These are phyloP conservation scores for Artemisiospiza belli DNA, from an alignment of 2,113 vertebrate species.

Conservation along the genomic window DNA sequence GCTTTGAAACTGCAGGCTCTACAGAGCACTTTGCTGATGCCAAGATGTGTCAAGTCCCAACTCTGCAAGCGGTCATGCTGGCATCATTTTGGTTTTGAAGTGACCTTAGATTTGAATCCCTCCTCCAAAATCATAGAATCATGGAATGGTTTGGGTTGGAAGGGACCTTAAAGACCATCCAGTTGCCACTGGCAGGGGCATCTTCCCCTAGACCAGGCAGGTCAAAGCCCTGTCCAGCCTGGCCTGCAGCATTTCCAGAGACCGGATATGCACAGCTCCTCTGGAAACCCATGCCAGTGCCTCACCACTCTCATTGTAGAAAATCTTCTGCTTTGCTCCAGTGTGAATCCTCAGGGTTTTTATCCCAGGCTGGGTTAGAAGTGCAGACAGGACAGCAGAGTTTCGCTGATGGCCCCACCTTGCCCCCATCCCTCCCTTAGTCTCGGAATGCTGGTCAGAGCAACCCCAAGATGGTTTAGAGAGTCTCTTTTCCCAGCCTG, in stretches of 20 bases:
- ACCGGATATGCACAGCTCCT: not conserved
- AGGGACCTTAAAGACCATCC: not conserved
- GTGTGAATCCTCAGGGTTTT: rapidly evolving
- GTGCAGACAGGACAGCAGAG: rapidly evolving
- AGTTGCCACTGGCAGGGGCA: not conserved
- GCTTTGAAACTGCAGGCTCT: not conserved
- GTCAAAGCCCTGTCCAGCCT: not conserved
- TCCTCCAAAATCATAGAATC: not conserved
- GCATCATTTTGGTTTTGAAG: not conserved
- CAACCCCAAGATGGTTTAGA: too few relatives aligned
- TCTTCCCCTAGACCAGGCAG: not conserved
- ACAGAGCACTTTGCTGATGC: not conserved
- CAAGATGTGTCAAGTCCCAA: rapidly evolving
- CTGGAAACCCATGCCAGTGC: not conserved
- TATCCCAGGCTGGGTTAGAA: too few relatives aligned
- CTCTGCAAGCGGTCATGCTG: not conserved
- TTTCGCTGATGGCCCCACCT: not conserved
- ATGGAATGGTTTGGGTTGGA: not conserved
- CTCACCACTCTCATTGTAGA: too few relatives aligned
- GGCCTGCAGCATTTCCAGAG: not conserved
- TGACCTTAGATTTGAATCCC: not conserved
- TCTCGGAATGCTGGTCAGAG: too few relatives aligned
- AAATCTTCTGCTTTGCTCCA: not conserved
- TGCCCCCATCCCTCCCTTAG: rapidly evolving
- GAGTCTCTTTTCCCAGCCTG: too few relatives aligned